Percentiles rank a stretch among this genome's conserved stretches.
Conservation (phyloP, 2,888 invertebrate genomes). For the Embidobia sp. region DNA sequence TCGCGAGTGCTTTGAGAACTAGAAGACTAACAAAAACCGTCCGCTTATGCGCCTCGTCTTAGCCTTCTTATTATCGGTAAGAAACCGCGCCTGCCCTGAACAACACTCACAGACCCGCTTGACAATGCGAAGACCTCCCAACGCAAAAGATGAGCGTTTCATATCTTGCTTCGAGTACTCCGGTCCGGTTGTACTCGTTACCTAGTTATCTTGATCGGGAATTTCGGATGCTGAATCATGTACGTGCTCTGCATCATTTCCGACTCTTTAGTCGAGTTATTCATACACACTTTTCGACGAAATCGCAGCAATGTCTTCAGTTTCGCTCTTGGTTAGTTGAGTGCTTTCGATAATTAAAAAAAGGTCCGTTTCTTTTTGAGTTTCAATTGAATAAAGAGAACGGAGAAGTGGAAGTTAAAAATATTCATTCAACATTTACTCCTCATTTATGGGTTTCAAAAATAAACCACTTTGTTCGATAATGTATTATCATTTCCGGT, state of each 20-base stretch:
- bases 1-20: slow-evolving; percentile 48
- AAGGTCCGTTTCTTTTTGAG: no score
- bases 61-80: slow-evolving; percentile 52
- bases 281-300: slow-evolving; percentile 23
- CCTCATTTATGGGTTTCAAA: no score
- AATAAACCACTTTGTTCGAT: no score
- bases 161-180: slow-evolving; percentile 48
- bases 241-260: slow-evolving; percentile 52
- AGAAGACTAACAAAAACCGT: slow-evolving; percentile 57
- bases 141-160: slow-evolving; percentile 11
- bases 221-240: slow-evolving; percentile 50
- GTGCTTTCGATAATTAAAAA: no score
- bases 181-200: slow-evolving; percentile 52
- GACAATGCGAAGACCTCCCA: slow-evolving; percentile 58
- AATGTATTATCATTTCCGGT: no score
- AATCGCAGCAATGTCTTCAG: slow-evolving; percentile 11
- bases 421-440: no score
- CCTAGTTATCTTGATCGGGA: slow-evolving; percentile 43
- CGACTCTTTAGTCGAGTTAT: slow-evolving; percentile 29
- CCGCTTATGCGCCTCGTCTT: slow-evolving; percentile 34
- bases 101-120: slow-evolving; percentile 23
- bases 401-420: no score
- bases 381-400: no score
- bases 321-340: no score
- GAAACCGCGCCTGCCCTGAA: slow-evolving; percentile 47